These are phyloP conservation scores for Tenthredo livida DNA, from an alignment of 2,888 invertebrate species.

Conservation along the genomic window DNA sequence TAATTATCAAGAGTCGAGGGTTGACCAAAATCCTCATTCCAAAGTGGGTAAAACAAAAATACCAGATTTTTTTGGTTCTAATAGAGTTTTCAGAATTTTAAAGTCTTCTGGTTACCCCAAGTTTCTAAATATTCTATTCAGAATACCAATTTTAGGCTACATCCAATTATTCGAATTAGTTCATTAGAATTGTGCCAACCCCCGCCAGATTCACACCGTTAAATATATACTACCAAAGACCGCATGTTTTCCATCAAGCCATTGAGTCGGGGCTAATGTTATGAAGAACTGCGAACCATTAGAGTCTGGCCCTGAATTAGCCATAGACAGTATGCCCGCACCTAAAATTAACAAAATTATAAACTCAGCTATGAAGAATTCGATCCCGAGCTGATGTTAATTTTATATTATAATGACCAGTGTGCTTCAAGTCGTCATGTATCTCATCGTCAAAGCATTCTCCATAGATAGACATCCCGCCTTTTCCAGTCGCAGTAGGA, in stretches of 20 bases:
- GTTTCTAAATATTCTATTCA: neutral
- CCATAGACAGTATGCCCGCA: constrained; percentile 93
- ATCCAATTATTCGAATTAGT: neutral
- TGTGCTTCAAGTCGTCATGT: constrained; percentile 95
- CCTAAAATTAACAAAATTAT: constrained; percentile 76
- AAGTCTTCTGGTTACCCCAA: neutral
- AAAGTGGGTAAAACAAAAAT: neutral
- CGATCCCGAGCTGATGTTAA: neutral
- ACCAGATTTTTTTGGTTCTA: no score
- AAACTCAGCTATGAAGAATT: neutral
- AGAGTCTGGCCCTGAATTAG: constrained; percentile 97
- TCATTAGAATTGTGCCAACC: neutral
- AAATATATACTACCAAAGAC: constrained; percentile 87
- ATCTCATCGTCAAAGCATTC: constrained; percentile 97
- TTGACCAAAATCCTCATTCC: neutral
- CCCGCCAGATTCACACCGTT: neutral
- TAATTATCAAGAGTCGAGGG: neutral
- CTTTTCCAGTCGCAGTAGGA: constrained; percentile 97
- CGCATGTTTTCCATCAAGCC: constrained; percentile 98
- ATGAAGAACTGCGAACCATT: constrained; percentile 99
- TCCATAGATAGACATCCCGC: constrained; percentile 98
- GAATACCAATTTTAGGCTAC: neutral
- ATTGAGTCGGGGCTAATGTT: constrained; percentile 96
- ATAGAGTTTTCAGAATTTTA: neutral
- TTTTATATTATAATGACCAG: constrained; percentile 80